phyloP scores from a whole-genome alignment of 53 echinoderm and acorn worm genomes.

The Apostichopus leukothele region DNA sequence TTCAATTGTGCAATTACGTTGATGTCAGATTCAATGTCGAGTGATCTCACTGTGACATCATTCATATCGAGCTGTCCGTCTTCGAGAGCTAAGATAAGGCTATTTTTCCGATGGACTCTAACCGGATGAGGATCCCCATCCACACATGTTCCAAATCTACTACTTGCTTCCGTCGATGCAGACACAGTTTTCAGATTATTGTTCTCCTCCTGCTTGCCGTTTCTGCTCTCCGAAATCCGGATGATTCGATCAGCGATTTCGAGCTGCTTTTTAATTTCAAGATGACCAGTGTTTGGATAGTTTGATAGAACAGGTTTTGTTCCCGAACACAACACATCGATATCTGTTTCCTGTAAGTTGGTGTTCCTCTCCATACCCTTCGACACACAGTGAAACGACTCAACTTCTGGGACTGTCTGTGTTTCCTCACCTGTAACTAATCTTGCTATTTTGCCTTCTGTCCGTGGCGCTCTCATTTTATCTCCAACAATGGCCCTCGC shows the following conservation, averaged over 20 bases:
- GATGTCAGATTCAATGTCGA: constrained; percentile 73
- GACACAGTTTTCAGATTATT: background rate
- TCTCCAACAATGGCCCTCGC: background rate
- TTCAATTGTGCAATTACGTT: constrained; percentile 75
- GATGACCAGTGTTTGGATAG: background rate
- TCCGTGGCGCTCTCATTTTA: constrained; percentile 28
- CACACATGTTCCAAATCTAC: background rate
- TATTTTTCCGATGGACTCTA: constrained; percentile 65
- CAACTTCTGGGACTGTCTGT: background rate
- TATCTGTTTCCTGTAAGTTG: constrained; percentile 32
- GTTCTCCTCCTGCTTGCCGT: background rate
- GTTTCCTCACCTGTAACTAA: constrained; percentile 19
- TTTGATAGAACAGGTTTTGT: constrained; percentile 10
- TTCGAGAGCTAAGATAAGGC: constrained; percentile 81
- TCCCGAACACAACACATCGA: constrained; percentile 5
- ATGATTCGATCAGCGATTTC: constrained; percentile 40
- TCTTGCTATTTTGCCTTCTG: background rate
- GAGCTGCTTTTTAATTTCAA: constrained; percentile 39
- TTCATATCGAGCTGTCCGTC: constrained; percentile 89
- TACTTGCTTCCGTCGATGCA: background rate
- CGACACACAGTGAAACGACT: background rate
- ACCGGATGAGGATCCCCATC: background rate
- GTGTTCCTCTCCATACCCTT: constrained; percentile 12
- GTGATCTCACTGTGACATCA: constrained; percentile 56
- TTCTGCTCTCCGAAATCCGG: background rate